phyloP scores from a whole-genome alignment of 2,888 invertebrate species.

The Napeogenes sylphis region DNA sequence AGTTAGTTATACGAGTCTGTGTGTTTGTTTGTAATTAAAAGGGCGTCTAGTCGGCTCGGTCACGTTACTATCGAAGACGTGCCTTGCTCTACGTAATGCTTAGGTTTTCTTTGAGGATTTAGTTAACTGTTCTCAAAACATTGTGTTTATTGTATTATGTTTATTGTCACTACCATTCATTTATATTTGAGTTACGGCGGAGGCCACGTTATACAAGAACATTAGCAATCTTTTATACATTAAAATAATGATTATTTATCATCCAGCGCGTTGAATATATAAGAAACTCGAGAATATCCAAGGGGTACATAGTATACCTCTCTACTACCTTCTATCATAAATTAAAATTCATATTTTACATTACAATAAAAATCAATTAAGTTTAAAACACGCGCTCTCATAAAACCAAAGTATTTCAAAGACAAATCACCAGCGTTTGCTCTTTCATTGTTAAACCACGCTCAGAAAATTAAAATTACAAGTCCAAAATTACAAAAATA shows the following conservation, averaged over 20 bases:
- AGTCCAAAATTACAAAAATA: no score
- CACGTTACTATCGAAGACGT: not conserved
- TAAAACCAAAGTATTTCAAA: no score
- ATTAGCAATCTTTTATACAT: not conserved
- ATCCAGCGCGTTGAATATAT: not conserved
- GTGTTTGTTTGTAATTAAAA: conserved; percentile 44
- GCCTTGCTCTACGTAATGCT: not conserved
- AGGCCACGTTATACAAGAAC: not conserved
- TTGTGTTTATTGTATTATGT: not conserved
- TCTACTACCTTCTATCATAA: no score
- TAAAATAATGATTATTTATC: not conserved
- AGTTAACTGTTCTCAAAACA: not conserved
- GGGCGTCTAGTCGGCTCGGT: conserved; percentile 26
- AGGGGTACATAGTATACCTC: no score
- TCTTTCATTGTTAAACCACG: no score
- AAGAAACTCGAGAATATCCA: no score
- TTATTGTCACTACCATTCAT: not conserved
- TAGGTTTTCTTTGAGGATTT: not conserved
- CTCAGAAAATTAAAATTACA: no score
- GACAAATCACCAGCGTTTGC: no score
- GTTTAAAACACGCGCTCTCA: no score
- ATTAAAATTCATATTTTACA: no score
- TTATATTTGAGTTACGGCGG: not conserved
- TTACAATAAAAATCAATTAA: no score
- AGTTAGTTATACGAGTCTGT: conserved; percentile 48